Percentiles rank a stretch among this genome's conserved stretches.
These are phyloP conservation scores for Tragelaphus strepsiceros DNA, from an alignment of 2,113 vertebrate genomes.

Conservation along the genomic window DNA sequence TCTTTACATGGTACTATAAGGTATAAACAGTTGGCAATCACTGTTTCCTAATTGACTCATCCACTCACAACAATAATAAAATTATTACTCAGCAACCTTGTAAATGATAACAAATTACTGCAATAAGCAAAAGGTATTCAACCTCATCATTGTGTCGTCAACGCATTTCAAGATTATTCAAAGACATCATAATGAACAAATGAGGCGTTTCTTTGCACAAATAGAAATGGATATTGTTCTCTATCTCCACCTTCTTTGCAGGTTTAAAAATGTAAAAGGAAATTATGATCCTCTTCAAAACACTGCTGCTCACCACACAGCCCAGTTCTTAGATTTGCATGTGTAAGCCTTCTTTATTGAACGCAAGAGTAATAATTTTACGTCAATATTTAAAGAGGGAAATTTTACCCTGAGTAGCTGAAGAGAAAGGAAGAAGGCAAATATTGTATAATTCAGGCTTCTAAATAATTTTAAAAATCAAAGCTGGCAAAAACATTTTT, in stretches of 20 bases:
- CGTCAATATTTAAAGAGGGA: constrained; percentile 21
- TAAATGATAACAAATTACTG: constrained; percentile 50
- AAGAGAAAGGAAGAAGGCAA: not conserved
- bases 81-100: constrained; percentile 55
- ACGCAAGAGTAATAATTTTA: constrained; percentile 12
- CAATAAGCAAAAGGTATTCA: constrained; percentile 44
- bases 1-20: not conserved
- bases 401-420: not conserved
- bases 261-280: not conserved
- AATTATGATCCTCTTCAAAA: not conserved
- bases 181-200: constrained; percentile 25
- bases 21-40: not conserved
- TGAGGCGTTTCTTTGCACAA: constrained; percentile 6
- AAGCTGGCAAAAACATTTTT: not conserved
- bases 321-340: not conserved
- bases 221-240: not conserved
- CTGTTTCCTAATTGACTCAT: constrained; percentile 49
- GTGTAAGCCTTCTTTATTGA: not conserved
- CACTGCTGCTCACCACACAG: not conserved
- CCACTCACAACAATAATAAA: constrained; percentile 49
- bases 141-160: not conserved
- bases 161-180: not conserved
- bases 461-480: constrained; percentile 24
- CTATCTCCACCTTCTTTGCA: not conserved
- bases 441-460: not conserved